Conservation (phyloP, 2,797 vertebrate genomes). For the Hozukius guyotensis region DNA sequence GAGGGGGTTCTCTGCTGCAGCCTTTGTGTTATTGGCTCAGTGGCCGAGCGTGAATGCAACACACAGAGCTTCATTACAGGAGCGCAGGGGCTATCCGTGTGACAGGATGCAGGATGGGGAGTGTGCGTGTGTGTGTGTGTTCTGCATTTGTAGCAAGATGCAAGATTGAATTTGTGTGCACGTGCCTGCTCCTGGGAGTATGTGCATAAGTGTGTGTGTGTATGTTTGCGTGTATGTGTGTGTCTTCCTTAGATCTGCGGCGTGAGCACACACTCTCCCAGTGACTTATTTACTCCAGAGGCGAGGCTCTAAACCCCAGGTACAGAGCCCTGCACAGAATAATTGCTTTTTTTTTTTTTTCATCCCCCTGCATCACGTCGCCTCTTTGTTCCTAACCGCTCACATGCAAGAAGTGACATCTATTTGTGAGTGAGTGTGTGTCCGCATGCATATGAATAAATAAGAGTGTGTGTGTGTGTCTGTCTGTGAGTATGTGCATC, state of each 20-base stretch:
- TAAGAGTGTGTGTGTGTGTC: slow-evolving; percentile 25
- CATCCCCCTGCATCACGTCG: slow-evolving; percentile 60
- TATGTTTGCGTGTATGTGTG: slow-evolving; percentile 32
- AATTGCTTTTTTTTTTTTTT: slow-evolving; percentile 76
- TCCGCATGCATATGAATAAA: slow-evolving; percentile 68
- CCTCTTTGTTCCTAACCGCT: slow-evolving; percentile 77
- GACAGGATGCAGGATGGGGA: slow-evolving; percentile 54
- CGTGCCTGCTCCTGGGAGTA: slow-evolving; percentile 35
- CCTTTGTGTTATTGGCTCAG: slow-evolving; percentile 71
- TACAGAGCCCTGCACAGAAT: slow-evolving; percentile 73
- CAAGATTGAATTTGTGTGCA: slow-evolving; percentile 71
- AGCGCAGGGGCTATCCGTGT: slow-evolving; percentile 58
- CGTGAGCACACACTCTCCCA: slow-evolving; percentile 67
- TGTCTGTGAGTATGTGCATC: slow-evolving; percentile 37
- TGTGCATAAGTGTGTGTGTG: slow-evolving; percentile 23
- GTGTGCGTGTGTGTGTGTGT: slow-evolving; percentile 41
- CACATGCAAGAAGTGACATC: slow-evolving; percentile 71
- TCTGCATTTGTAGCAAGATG: slow-evolving; percentile 65
- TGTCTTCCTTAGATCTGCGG: slow-evolving; percentile 40
- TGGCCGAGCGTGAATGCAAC: slow-evolving; percentile 68
- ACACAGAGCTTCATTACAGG: slow-evolving; percentile 75
- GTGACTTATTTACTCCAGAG: slow-evolving; percentile 80
- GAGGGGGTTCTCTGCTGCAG: slow-evolving; percentile 46
- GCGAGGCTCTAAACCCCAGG: slow-evolving; percentile 74
- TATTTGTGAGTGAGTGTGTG: slow-evolving; percentile 68